A percentile compares a stretch with the other conserved stretches of the same genome.
phyloP scores from a whole-genome alignment of 2,888 invertebrate genomes.

The Hemaris fuciformis region DNA sequence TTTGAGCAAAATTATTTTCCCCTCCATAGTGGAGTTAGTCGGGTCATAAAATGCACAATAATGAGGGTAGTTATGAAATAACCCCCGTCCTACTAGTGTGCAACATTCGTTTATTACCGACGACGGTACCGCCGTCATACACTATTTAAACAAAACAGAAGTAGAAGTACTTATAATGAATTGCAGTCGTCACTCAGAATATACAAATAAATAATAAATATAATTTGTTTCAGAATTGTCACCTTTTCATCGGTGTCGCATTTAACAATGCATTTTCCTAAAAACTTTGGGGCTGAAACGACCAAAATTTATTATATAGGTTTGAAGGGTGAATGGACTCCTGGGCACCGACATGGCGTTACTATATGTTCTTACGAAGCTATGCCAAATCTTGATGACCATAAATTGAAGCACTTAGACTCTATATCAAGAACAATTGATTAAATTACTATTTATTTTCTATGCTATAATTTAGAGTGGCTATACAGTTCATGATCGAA shows the following conservation, averaged over 20 bases:
- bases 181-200: background rate
- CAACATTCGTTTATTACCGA: no score
- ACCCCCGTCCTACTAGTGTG: no score
- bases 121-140: no score
- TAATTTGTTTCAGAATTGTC: constrained; percentile 85
- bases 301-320: constrained; percentile 97
- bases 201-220: background rate
- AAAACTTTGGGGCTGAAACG: constrained; percentile 92
- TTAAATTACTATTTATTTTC: constrained; percentile 27
- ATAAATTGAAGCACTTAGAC: constrained; percentile 86
- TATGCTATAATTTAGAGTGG: no score
- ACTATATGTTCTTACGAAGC: constrained; percentile 95
- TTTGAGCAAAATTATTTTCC: no score
- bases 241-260: constrained; percentile 95
- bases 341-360: constrained; percentile 92
- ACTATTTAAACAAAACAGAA: no score
- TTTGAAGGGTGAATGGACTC: constrained; percentile 94
- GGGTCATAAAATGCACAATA: no score
- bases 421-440: constrained; percentile 82
- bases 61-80: no score
- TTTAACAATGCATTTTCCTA: constrained; percentile 94
- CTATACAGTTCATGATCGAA: no score
- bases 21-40: no score
- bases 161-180: no score
- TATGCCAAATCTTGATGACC: constrained; percentile 92